phyloP scores from a whole-genome alignment of 2,797 vertebrate genomes.

The Anguilla obscura region DNA sequence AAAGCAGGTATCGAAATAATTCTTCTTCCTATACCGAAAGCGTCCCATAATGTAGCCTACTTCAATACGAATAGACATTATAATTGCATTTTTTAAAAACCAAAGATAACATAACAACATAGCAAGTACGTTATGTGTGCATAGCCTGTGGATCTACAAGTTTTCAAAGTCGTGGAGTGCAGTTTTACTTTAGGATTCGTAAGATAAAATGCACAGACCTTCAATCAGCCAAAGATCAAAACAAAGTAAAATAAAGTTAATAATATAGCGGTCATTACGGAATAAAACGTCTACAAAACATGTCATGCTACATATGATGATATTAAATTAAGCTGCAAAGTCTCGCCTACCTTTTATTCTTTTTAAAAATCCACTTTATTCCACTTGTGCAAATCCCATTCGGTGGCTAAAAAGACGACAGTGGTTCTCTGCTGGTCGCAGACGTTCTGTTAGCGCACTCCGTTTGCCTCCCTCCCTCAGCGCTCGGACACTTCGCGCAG shows the following conservation, averaged over 20 bases:
- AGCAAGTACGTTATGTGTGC: neutral
- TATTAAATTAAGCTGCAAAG: neutral
- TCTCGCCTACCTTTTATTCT: neutral
- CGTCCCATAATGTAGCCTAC: neutral
- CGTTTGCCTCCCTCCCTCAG: neutral
- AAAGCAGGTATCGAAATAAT: constrained; percentile 38
- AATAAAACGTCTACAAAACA: neutral
- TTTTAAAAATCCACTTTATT: neutral
- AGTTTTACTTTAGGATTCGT: neutral
- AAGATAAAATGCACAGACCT: neutral
- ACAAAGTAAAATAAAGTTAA: neutral
- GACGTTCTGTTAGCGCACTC: neutral
- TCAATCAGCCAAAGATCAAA: neutral
- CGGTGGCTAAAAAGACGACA: neutral
- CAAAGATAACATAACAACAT: neutral
- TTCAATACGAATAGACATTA: neutral
- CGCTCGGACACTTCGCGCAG: neutral
- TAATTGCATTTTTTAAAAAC: neutral
- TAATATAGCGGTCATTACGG: neutral
- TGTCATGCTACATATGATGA: neutral
- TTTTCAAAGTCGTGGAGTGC: neutral
- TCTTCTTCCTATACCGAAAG: constrained; percentile 10
- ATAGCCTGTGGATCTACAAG: neutral
- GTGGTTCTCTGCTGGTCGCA: neutral
- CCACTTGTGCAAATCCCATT: neutral